A percentile compares a stretch with the other conserved stretches of the same genome.
phyloP scores from a whole-genome alignment of 2,113 vertebrate genomes.

The Cromileptes altivelis region DNA sequence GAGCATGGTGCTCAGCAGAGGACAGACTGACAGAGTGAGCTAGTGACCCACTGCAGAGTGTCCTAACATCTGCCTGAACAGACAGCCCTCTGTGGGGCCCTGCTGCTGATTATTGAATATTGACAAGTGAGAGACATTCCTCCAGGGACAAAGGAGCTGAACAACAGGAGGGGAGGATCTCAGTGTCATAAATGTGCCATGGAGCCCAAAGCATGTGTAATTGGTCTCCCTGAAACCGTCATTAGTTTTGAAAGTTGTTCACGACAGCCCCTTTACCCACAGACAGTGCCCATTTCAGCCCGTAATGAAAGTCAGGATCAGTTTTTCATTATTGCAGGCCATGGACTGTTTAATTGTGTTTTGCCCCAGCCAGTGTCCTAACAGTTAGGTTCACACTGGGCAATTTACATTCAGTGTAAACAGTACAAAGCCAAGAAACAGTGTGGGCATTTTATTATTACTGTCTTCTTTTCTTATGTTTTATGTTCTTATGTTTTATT shows the following conservation, averaged over 20 bases:
- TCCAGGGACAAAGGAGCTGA: constrained; percentile 45
- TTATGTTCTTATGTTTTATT: too few species aligned
- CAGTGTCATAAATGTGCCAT: constrained; percentile 68
- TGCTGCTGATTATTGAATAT: constrained; percentile 87
- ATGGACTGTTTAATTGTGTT: neutral
- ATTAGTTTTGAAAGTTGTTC: constrained; percentile 37
- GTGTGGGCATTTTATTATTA: neutral
- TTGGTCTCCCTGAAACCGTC: constrained; percentile 44
- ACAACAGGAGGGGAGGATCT: constrained; percentile 50
- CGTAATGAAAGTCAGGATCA: neutral
- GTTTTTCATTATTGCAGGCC: neutral
- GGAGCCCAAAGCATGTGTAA: constrained; percentile 57
- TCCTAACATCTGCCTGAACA: constrained; percentile 86
- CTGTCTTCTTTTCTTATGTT: too few species aligned
- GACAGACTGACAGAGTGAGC: constrained; percentile 73
- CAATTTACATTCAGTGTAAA: neutral
- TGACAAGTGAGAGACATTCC: constrained; percentile 76
- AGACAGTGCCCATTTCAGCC: neutral
- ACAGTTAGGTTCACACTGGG: neutral
- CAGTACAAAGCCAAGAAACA: neutral
- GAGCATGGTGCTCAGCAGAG: constrained; percentile 7
- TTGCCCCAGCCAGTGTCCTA: neutral
- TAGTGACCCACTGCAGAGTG: constrained; percentile 81
- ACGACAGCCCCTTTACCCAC: neutral
- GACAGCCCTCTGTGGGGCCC: constrained; percentile 78